Evolutionary conservation across 2,888 invertebrate genomes (phyloP), one percentile per base, ranked within the genome.

Genomic region (Drosophila eohydei): DNA sequence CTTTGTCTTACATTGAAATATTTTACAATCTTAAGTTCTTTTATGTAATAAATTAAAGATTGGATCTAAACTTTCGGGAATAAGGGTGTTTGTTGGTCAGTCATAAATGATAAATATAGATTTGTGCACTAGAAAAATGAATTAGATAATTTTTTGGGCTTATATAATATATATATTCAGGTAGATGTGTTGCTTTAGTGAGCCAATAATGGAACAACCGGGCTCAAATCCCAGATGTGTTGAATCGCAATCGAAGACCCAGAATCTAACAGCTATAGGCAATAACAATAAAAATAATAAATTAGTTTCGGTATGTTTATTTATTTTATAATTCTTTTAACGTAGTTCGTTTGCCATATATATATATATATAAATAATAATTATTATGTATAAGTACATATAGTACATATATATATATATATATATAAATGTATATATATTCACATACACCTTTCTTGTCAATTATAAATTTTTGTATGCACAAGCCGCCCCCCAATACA

Each of bases 381-480:
- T 32, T 50, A 50, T 50, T 43, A 26, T 28, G 38, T 59, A 28
- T n/a, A 50, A 11, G 14, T 36, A 21, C 21, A 46, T 44, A 34
- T 44, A 36, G 40, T 44, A 36, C 8, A 6, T 56, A 43, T 34
- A 36, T 40, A 16, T 32, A 21, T 9, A 36, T 32, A 28, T 38
- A 12, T 46, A 14, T 16, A 52, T 30, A 14, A 32, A 8, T 36
- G 12, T 30, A 36, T 14, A 9, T 58, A 36, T 28, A 57, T 58
- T 26, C n/a, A 3, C 54, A 52, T 30, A 43, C 21, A 46, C 52
- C 52, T 65, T 57, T 52, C 44, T 57, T 50, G 44, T 63, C 52
- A 52, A 62, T 67, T 62, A 56, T 54, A 60, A 54, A 67, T 61
- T 32, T 69, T 59, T 62, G 34, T 63, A 54, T 57, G 41, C 65